These are phyloP conservation scores for Sinocyclocheilus anophthalmus DNA, from an alignment of 2,113 vertebrate genomes.

Conservation along the genomic window DNA sequence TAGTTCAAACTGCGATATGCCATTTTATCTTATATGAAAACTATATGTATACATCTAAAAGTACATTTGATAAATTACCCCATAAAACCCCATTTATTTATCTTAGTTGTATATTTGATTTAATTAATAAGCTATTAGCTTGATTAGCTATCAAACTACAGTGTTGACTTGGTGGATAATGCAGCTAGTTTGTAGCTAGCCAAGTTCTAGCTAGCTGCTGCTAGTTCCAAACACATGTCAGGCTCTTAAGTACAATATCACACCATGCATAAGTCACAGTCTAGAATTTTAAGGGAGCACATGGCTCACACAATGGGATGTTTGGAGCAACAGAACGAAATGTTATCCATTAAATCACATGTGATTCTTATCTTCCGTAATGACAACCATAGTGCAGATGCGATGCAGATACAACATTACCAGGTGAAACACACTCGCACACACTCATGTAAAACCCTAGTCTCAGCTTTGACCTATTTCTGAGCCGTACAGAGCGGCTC, in stretches of 20 bases:
- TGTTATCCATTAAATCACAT: not conserved
- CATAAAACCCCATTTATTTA: too few species aligned
- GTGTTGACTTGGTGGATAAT: not conserved
- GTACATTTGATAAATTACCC: too few species aligned
- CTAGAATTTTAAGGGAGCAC: not conserved
- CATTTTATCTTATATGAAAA: too few species aligned
- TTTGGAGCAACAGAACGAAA: not conserved
- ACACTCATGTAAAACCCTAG: not conserved
- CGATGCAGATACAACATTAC: not conserved
- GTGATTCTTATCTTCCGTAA: not conserved
- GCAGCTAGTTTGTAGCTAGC: not conserved
- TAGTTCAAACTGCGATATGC: too few species aligned
- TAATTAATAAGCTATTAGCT: too few species aligned
- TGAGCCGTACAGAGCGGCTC: not conserved
- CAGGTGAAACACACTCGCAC: not conserved
- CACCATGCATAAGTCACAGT: not conserved
- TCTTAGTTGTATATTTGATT: too few species aligned
- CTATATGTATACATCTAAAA: too few species aligned
- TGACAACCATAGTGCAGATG: not conserved
- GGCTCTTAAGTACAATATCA: not conserved
- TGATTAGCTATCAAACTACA: not conserved
- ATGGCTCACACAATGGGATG: not conserved
- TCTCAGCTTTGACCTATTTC: conserved; percentile 32
- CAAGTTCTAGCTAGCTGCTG: not conserved
- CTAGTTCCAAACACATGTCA: not conserved